Conservation (phyloP, 2,888 invertebrate genomes). For the Drosophila neotestacea region DNA sequence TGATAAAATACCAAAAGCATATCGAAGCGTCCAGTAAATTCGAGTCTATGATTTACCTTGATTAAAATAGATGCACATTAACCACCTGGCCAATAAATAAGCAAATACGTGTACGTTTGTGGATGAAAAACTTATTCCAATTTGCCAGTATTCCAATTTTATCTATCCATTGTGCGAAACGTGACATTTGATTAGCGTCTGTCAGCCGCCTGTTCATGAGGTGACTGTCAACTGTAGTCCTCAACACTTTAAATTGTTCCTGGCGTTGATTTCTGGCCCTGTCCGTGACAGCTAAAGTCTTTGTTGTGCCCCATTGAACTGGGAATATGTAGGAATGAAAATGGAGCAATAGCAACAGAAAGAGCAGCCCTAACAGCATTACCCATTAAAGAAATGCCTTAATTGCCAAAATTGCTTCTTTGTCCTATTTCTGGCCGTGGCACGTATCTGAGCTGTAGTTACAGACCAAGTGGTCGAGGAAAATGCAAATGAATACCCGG, state of each 20-base stretch:
- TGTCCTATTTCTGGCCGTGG: constrained; percentile 3
- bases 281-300: constrained; percentile 4
- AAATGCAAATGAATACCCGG: constrained; percentile 73
- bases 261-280: constrained; percentile 19
- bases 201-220: constrained; percentile 29
- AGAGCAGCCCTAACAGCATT: constrained; percentile 18
- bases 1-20: not conserved
- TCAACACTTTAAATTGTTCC: constrained; percentile 38
- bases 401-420: constrained; percentile 40
- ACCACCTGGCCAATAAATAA: too few relatives aligned
- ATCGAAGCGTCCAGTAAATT: not conserved
- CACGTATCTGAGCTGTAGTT: not conserved
- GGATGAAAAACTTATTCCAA: constrained; percentile 2
- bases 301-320: constrained; percentile 24
- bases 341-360: constrained; percentile 9
- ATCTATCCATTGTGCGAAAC: constrained; percentile 29
- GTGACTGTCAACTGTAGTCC: constrained; percentile 28
- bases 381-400: constrained; percentile 35
- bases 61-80: constrained; percentile 12
- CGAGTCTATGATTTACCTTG: constrained; percentile 7
- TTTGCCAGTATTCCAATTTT: constrained; percentile 26
- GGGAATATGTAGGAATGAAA: constrained; percentile 45
- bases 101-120: not conserved
- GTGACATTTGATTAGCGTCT: constrained; percentile 71
- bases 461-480: constrained; percentile 28